phyloP scores from a whole-genome alignment of 1,140 invertebrate species.

The Protaetia brevitarsis region DNA sequence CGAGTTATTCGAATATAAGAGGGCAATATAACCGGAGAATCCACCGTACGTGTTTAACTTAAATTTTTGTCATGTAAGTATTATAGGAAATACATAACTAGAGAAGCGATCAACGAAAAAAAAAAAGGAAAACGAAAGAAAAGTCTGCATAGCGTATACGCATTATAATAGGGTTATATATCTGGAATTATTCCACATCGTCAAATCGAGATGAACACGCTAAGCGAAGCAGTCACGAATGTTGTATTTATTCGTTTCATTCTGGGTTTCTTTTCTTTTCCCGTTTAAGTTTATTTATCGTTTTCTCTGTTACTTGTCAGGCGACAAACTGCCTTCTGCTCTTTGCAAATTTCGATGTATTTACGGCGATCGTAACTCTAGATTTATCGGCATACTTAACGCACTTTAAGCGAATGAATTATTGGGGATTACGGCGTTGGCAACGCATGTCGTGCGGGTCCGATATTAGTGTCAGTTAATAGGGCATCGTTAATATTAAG shows the following conservation, averaged over 20 bases:
- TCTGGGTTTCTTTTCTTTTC: neutral
- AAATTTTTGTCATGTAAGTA: constrained; percentile 13
- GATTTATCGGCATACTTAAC: constrained; percentile 11
- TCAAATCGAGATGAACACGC: constrained; percentile 3
- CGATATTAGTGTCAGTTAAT: neutral
- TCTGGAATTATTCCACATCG: constrained; percentile 1
- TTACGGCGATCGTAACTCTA: neutral
- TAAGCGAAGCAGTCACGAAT: constrained; percentile 3
- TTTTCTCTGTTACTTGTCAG: neutral
- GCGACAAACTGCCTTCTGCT: neutral
- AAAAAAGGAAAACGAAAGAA: neutral
- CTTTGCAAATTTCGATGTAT: constrained; percentile 2
- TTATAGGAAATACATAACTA: neutral
- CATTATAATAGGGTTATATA: constrained; percentile 1
- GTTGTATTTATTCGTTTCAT: neutral
- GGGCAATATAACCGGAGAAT: neutral
- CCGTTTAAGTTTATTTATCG: neutral
- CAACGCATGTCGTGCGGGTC: neutral
- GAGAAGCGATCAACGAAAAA: too few relatives aligned
- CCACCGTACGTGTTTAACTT: neutral
- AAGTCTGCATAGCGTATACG: neutral
- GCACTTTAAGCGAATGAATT: neutral
- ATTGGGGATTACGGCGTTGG: neutral
- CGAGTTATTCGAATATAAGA: neutral
- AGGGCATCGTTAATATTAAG: too few relatives aligned